A percentile compares a stretch with the other conserved stretches of the same genome.
Evolutionary conservation across 2,888 invertebrate genomes (phyloP).

Genomic region (Trachelus tabidus): DNA sequence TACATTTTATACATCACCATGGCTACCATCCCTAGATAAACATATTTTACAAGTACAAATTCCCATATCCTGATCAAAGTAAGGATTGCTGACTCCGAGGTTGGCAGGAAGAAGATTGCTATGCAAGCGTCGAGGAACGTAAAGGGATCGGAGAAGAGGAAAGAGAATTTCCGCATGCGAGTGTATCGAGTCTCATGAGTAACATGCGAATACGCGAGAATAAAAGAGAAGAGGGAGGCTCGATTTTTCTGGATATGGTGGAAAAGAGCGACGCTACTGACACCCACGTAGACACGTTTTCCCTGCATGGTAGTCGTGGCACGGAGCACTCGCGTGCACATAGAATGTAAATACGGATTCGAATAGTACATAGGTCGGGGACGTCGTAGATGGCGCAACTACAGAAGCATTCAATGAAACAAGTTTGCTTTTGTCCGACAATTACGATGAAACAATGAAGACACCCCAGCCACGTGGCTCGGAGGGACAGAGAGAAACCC

Average conservation of each 20-base stretch:
- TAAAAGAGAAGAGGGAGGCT: background rate
- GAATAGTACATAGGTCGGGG: background rate
- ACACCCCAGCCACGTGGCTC: slow-evolving; percentile 23
- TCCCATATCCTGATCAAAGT: background rate
- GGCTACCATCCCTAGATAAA: background rate
- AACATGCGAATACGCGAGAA: background rate
- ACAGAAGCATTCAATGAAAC: slow-evolving; percentile 52
- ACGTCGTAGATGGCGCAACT: background rate
- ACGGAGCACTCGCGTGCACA: background rate
- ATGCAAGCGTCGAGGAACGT: background rate
- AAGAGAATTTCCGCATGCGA: background rate
- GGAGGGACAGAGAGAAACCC: background rate
- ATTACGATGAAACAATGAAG: slow-evolving; percentile 60
- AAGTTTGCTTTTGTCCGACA: slow-evolving; percentile 62
- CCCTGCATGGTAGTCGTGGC: background rate
- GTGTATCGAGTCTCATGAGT: background rate
- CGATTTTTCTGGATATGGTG: background rate
- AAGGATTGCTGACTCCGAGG: background rate
- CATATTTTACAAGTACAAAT: background rate
- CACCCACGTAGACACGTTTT: background rate
- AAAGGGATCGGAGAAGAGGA: background rate
- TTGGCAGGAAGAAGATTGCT: background rate
- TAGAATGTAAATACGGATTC: slow-evolving; percentile 2
- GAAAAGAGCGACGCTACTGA: background rate
- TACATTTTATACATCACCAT: background rate